A percentile compares a stretch with the other conserved stretches of the same genome.
Conservation (phyloP, 92 coral and sea anemone species). For the Pocillopora grandis region DNA sequence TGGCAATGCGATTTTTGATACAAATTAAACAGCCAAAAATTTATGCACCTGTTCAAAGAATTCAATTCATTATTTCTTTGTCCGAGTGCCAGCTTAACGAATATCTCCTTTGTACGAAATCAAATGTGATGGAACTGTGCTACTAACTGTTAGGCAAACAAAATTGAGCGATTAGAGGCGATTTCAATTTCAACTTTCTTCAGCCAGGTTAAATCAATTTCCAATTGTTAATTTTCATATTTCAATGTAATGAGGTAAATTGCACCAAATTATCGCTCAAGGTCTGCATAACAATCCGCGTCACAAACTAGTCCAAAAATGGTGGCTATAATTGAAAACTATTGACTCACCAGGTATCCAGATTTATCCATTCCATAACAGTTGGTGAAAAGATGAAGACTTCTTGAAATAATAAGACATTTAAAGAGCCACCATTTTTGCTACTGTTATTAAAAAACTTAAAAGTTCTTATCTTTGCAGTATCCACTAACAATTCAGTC, state of each 20-base stretch:
- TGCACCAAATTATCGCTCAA: not conserved
- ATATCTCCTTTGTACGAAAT: not conserved
- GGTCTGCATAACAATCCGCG: not conserved
- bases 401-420: not conserved
- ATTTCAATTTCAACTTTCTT: not conserved
- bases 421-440: constrained; percentile 13
- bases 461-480: constrained; percentile 15
- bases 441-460: not conserved
- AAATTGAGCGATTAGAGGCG: not conserved
- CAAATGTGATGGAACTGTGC: not conserved
- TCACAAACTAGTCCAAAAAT: not conserved
- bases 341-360: not conserved
- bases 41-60: no score
- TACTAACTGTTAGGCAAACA: not conserved
- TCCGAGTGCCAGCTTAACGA: not conserved
- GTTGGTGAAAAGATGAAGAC: not conserved
- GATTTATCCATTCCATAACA: not conserved
- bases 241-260: not conserved
- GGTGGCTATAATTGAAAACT: not conserved
- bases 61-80: not conserved
- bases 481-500: not conserved
- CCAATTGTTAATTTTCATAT: not conserved
- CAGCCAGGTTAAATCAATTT: not conserved
- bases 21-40: no score
- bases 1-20: not conserved